Conservation (phyloP, 2,797 vertebrate genomes). For the Oreochromis mossambicus region DNA sequence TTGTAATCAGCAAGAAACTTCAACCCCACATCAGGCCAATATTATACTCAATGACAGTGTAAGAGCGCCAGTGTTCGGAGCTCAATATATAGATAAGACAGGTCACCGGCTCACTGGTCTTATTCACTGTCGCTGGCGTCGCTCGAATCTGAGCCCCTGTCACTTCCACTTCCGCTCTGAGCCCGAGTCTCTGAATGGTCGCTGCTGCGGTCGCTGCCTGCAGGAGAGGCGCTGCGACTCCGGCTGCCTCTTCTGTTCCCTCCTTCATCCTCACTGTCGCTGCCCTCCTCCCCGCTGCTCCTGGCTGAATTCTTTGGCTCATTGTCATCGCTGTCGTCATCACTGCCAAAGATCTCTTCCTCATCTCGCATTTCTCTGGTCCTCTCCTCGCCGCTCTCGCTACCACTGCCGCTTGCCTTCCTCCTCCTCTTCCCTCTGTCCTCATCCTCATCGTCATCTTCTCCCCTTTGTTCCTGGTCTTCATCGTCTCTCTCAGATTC, state of each 20-base stretch:
- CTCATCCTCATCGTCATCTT: conserved; percentile 57
- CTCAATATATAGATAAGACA: neutral
- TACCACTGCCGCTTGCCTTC: conserved; percentile 71
- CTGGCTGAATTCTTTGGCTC: conserved; percentile 65
- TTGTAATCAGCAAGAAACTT: neutral
- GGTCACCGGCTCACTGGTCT: conserved; percentile 3
- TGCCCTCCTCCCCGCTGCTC: conserved; percentile 75
- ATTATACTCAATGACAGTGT: neutral
- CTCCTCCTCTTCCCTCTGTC: conserved; percentile 50
- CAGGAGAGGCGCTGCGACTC: conserved; percentile 80
- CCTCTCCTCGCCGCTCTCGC: conserved; percentile 79
- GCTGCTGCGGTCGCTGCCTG: conserved; percentile 80
- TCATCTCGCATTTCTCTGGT: conserved; percentile 83
- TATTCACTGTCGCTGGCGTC: conserved; percentile 86
- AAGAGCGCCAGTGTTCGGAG: neutral
- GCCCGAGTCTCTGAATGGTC: conserved; percentile 81
- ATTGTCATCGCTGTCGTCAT: conserved; percentile 82
- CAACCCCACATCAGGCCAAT: neutral
- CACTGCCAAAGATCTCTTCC: conserved; percentile 90
- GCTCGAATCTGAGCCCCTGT: conserved; percentile 83
- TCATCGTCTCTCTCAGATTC: conserved; percentile 80
- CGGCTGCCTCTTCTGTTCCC: conserved; percentile 60
- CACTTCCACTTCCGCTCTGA: conserved; percentile 77
- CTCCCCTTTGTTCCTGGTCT: conserved; percentile 59
- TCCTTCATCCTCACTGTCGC: conserved; percentile 64